Evolutionary conservation across 2,888 invertebrate genomes (phyloP).

Genomic region (Synergus laeviventris): DNA sequence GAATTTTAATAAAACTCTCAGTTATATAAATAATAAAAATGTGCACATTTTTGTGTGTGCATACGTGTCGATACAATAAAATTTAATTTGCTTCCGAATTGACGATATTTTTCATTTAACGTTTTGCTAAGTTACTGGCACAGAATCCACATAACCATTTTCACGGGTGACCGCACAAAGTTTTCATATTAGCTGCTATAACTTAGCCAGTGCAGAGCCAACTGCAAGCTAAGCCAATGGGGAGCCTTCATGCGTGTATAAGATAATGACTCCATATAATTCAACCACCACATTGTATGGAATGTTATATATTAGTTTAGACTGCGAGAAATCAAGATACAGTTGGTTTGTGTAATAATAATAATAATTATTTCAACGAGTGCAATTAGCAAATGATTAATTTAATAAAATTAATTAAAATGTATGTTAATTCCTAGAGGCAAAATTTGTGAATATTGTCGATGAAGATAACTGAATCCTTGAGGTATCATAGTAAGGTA

Average conservation of each 20-base stretch:
- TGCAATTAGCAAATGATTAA: neutral
- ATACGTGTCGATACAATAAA: neutral
- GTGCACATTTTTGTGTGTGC: neutral
- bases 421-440: neutral
- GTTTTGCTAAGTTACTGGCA: neutral
- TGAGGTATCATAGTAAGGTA: neutral
- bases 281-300: conserved; percentile 11
- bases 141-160: conserved; percentile 35
- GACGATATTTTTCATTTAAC: neutral
- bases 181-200: conserved; percentile 53
- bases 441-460: too few species aligned
- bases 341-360: neutral
- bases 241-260: neutral
- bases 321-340: neutral
- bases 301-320: neutral
- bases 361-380: neutral
- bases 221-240: conserved; percentile 41
- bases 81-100: neutral
- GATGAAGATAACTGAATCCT: too few species aligned
- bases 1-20: neutral
- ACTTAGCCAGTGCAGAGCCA: conserved; percentile 42
- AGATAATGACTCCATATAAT: conserved; percentile 17
- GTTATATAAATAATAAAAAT: neutral
- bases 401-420: neutral
- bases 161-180: conserved; percentile 35